Base-by-base conservation (phyloP, 1,140 invertebrate species). In the Mycetomoellerius zeteki region DNA sequence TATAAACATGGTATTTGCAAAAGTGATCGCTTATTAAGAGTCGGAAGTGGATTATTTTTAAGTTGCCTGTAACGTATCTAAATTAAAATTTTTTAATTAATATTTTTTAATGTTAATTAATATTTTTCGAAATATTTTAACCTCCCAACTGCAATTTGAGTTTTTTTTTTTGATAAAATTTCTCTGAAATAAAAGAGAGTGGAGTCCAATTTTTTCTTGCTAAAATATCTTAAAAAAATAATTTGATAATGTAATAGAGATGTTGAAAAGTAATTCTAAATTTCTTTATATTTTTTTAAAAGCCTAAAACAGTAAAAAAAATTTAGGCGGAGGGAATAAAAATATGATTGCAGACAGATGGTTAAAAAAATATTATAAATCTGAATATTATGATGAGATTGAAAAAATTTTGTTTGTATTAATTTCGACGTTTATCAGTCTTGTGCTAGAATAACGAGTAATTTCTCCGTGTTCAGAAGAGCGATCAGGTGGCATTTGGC, bases 401-500 rank as follows among this genome's bases (percentile, higher is more conserved):
- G 58, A 73, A 73, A 47, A 62, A 73, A 47, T 21, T 7, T 37
- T 12, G 27, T 43, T 30, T 1, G 62, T 19, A 37, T 37, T 47
- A 54, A 12, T 75, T 50, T 60, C 24, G n/a, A 60, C 56, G 37
- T 58, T 84, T 52, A 30, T 73, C 54, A n/a, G 54, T 33, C 16
- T 16, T 47, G 33, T n/a, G 80, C 2, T 27, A 19, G 69, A 84
- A 67, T 21, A 50, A 60, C 67, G 58, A 54, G 80, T 89, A 90
- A 91, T 91, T 90, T 52, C 78, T 50, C 64, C 71, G 43, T 86
- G 89, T 89, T 86, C 89, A 85, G 56, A 33, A 58, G 82, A 85
- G 58, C 80, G 90, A 87, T 91, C 91, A 88, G 88, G 86, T 87
- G 90, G 77, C 84, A 88, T 91, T 91, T 90, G 90, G 91, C 84